Percentiles rank a stretch among this genome's conserved stretches.
Evolutionary conservation across 2,113 vertebrate species (phyloP).

Genomic region (Vicugna pacos): DNA sequence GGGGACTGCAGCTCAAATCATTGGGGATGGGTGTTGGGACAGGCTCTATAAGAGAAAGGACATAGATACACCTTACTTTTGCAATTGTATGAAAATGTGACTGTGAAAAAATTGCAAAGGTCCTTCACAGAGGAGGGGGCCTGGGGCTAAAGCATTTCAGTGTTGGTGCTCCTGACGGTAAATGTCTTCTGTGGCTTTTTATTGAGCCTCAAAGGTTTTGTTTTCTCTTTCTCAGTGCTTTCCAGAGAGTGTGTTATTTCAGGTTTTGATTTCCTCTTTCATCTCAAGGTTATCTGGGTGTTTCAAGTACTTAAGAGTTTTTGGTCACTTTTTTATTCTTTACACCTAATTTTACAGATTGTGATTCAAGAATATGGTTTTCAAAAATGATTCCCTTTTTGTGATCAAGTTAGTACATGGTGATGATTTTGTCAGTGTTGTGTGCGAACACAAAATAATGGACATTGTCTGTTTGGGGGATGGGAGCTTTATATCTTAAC

Average conservation of each 20-base stretch:
- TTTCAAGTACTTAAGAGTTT: constrained; percentile 14
- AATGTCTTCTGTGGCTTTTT: background rate
- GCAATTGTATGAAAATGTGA: background rate
- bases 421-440: background rate
- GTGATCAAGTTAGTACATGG: background rate
- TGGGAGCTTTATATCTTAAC: background rate
- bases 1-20: background rate
- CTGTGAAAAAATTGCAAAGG: background rate
- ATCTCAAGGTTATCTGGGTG: constrained; percentile 4
- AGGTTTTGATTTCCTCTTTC: constrained; percentile 57
- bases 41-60: background rate
- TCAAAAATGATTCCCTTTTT: background rate
- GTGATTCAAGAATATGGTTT: background rate
- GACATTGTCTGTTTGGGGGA: background rate
- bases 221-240: background rate
- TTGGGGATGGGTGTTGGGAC: background rate
- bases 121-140: background rate
- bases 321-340: constrained; percentile 8
- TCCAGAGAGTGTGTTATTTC: constrained; percentile 39
- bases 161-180: too few relatives aligned
- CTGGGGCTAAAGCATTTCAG: background rate
- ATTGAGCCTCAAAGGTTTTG: background rate
- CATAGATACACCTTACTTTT: background rate
- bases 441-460: background rate
- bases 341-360: background rate